Base-by-base conservation (phyloP, 1,140 invertebrate species). In the Coelopa frigida region DNA sequence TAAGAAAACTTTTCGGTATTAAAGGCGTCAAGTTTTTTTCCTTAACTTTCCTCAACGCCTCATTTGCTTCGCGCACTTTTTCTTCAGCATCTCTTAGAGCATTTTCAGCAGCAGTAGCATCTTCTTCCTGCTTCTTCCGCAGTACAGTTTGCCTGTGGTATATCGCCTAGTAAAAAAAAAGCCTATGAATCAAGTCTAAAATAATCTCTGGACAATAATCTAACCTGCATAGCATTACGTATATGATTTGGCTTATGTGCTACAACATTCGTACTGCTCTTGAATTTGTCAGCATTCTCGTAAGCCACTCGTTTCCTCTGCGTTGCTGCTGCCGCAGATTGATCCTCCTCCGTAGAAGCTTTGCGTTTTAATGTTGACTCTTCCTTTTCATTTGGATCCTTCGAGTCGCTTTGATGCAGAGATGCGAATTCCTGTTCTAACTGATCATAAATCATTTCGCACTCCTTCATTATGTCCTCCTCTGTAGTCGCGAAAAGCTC, bases 381-480 rank as follows among this genome's bases (percentile, higher is more conserved):
- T 31, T 44, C 21, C 26, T 29, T 40, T 3, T 10, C 5, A n/a
- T 38, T 41, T 14, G 20, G 11, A 14, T 41, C 18, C 15, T n/a
- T 23, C 40, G 40, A 18, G 26, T 31, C 31, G n/a, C 36, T 27
- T 21, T 67, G 58, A 38, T 65, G 61, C 33, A 58, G 35, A 7
- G 53, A 42, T 0, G 60, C 57, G 29, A 66, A 63, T 41, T 72
- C 62, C 17, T 53, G 53, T 50, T 73, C 72, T 42, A 74, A 59
- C 51, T 74, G 66, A 69, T 83, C 79, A 55, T 84, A 88, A 50
- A 88, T 85, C 62, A 76, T 80, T 43, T 82, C 72, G 58, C 84
- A 88, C 60, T 87, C 83, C 44, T 82, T 77, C 58, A 79, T 75
- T 8, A 83, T 71, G 52, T 82, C 76, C 20, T 75, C 72, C 48